These are phyloP conservation scores for Gallinago solitaria DNA, from an alignment of 2,797 vertebrate species.

Conservation along the genomic window DNA sequence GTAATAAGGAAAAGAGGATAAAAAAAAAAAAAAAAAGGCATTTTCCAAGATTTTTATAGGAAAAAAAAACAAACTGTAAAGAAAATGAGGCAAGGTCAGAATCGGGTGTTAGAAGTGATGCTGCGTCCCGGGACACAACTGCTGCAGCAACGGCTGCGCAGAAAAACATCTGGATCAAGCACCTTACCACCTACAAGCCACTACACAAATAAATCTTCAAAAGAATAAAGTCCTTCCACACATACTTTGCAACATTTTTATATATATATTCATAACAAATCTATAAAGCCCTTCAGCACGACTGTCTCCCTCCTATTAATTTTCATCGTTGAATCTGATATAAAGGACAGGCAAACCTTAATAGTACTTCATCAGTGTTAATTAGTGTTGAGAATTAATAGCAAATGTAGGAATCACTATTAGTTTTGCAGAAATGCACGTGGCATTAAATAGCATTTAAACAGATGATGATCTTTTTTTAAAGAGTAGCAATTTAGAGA, in stretches of 20 bases:
- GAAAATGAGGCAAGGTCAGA: conserved; percentile 17
- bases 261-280: background rate
- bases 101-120: background rate
- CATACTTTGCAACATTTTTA: background rate
- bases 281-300: background rate
- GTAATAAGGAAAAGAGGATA: background rate
- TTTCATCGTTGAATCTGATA: conserved; percentile 10
- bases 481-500: conserved; percentile 26
- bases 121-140: background rate
- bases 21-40: background rate
- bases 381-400: conserved; percentile 33
- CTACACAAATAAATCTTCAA: background rate
- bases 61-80: background rate
- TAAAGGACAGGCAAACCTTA: conserved; percentile 33
- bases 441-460: conserved; percentile 27
- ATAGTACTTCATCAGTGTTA: conserved; percentile 18
- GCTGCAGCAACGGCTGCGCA: background rate
- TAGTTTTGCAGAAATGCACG: conserved; percentile 6
- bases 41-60: background rate
- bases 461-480: background rate
- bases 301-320: conserved; percentile 6
- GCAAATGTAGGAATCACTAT: background rate
- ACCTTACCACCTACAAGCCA: background rate
- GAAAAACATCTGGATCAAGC: background rate
- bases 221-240: background rate